Evolutionary conservation across 2,797 vertebrate species (phyloP), one percentile per base, ranked within the genome.

Genomic region (Zenarchopterus dispar): DNA sequence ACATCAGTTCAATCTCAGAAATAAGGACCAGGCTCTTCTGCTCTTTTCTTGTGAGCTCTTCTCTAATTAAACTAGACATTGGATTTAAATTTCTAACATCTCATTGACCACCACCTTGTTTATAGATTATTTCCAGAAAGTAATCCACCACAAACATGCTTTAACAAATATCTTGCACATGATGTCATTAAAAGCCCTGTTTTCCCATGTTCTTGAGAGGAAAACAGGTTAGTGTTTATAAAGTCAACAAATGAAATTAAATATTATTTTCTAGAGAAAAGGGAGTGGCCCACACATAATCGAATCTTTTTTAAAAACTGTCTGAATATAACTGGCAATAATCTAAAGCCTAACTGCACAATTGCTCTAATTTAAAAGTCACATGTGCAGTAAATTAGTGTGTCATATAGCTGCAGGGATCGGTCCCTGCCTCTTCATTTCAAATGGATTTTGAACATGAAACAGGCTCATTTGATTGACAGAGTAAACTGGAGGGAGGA

Each of bases 381-480:
- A 16, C 56, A 68, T 67, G 55, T 17, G 51, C 51, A 47, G 41
- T 16, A 22, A 9, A 67, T 31, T n/a, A 53, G 23, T 57, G 50
- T 47, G 58, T 77, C 43, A 56, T 70, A 54, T 77, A 39, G 59
- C 85, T 71, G 64, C 57, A 59, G 71, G 66, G 59, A 63, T 61
- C 54, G 69, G 68, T 67, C 49, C 43, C 63, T 73, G 51, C 47
- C 17, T 31, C 58, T 57, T 83, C 48, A 80, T 72, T 67, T 63
- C 48, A 75, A 82, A 73, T 57, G 15, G 53, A 66, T 51, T 67
- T 5, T 65, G 76, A 79, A 90, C 75, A 76, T 55, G 80, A 78
- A 89, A 76, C 80, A 88, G 81, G 26, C 78, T 76, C 6, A 88
- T 85, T 78, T 89, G 88, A 90, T 86, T 76, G 89, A 89, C 89